These are phyloP conservation scores for Julus scandinavius DNA, from an alignment of 2,888 invertebrate genomes.

Conservation along the genomic window DNA sequence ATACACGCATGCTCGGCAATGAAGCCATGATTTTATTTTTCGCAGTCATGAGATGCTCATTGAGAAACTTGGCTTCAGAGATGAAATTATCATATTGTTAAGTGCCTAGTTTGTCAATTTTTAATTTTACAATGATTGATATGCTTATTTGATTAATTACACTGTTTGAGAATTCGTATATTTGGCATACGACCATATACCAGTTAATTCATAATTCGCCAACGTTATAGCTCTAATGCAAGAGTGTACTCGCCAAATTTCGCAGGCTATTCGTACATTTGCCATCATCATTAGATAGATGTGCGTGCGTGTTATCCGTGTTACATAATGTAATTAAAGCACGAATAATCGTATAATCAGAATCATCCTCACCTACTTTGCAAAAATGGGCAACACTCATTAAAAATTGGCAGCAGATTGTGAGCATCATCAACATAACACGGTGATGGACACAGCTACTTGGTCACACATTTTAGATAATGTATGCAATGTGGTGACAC, in stretches of 20 bases:
- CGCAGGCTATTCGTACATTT: neutral
- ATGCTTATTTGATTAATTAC: neutral
- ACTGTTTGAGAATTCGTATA: neutral
- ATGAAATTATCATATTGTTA: neutral
- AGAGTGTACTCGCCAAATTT: conserved; percentile 12
- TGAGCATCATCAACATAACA: neutral
- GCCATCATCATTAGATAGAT: neutral
- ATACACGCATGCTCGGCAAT: no score
- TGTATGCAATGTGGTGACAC: neutral
- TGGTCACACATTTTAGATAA: no score
- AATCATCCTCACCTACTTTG: neutral
- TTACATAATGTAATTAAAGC: neutral
- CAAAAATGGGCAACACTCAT: neutral
- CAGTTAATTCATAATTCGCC: neutral
- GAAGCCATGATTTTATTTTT: no score
- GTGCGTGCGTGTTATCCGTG: neutral
- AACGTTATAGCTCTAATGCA: neutral
- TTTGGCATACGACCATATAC: neutral
- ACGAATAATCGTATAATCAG: neutral
- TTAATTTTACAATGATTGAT: neutral
- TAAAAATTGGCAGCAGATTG: conserved; percentile 16
- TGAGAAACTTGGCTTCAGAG: neutral
- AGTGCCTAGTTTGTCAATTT: neutral
- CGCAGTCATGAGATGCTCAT: no score
- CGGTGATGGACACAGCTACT: no score